Percentiles rank a stretch among this genome's conserved stretches.
Evolutionary conservation across 2,113 vertebrate species (phyloP).

Genomic region (Dasyornis broadbenti): DNA sequence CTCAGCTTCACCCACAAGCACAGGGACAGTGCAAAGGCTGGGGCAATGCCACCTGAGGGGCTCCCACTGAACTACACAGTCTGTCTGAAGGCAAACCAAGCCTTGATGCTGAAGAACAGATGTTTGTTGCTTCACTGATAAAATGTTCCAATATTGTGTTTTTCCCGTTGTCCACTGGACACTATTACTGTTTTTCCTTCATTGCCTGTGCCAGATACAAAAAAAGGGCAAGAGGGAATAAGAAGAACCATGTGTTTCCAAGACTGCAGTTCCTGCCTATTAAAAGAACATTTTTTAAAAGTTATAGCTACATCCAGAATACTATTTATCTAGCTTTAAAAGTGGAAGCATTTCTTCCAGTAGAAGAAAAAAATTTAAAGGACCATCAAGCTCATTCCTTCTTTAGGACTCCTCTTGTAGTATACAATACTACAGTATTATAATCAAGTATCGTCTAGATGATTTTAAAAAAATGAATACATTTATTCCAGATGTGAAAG

Average conservation of each 20-base stretch:
- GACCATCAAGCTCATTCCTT: neutral
- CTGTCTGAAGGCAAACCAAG: neutral
- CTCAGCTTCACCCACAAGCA: neutral
- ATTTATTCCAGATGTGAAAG: neutral
- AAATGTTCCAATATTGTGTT: neutral
- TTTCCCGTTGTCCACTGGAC: neutral
- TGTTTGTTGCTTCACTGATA: neutral
- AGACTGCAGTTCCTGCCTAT: neutral
- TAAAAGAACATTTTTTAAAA: neutral
- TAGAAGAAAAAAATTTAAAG: neutral
- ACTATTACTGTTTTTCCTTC: constrained; percentile 17
- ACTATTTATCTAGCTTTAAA: neutral
- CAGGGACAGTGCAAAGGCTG: accelerated
- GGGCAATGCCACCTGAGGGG: neutral
- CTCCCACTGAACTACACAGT: neutral
- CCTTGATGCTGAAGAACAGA: neutral
- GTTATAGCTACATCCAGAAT: neutral
- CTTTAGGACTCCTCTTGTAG: neutral
- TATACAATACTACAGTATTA: neutral
- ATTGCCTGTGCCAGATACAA: neutral
- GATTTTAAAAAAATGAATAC: neutral
- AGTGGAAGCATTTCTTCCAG: neutral
- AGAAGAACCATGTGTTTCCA: constrained; percentile 12
- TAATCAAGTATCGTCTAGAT: neutral
- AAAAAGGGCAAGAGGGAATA: constrained; percentile 21